Percentiles rank a stretch among this genome's conserved stretches.
Evolutionary conservation across 2,797 vertebrate genomes (phyloP).

Genomic region (Microctenopoma steveboyesi): DNA sequence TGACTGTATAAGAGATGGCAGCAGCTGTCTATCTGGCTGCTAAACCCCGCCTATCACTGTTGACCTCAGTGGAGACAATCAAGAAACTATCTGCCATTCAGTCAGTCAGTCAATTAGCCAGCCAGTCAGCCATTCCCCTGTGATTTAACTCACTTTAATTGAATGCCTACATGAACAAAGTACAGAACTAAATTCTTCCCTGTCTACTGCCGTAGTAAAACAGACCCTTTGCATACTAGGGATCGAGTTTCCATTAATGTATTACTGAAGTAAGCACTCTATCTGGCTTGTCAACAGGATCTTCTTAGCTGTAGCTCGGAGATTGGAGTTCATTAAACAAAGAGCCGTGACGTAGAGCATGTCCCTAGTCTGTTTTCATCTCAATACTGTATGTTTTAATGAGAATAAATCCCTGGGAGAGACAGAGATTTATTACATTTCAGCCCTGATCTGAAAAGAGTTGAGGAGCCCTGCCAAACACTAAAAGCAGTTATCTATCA

Average conservation of each 20-base stretch:
- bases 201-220: slow-evolving; percentile 35
- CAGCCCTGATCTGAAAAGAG: slow-evolving; percentile 42
- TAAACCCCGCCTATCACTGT: slow-evolving; percentile 44
- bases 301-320: slow-evolving; percentile 38
- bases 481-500: slow-evolving; percentile 68
- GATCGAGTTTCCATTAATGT: slow-evolving; percentile 46
- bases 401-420: slow-evolving; percentile 42
- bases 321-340: slow-evolving; percentile 49
- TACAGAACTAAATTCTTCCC: slow-evolving; percentile 35
- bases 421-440: slow-evolving; percentile 52
- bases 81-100: slow-evolving; percentile 37
- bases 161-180: slow-evolving; percentile 52
- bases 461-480: slow-evolving; percentile 48
- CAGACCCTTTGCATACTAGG: slow-evolving; percentile 39
- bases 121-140: slow-evolving; percentile 42
- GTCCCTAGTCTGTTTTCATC: slow-evolving; percentile 36
- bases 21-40: slow-evolving; percentile 44
- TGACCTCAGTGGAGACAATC: slow-evolving; percentile 47
- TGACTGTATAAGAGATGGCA: slow-evolving; percentile 44
- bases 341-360: slow-evolving; percentile 34
- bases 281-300: slow-evolving; percentile 42
- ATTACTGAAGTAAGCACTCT: slow-evolving; percentile 40
- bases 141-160: slow-evolving; percentile 59
- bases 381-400: slow-evolving; percentile 47
- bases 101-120: slow-evolving; percentile 43